Conservation (phyloP, 2,888 invertebrate species). For the Acanthosepion esculentum region DNA sequence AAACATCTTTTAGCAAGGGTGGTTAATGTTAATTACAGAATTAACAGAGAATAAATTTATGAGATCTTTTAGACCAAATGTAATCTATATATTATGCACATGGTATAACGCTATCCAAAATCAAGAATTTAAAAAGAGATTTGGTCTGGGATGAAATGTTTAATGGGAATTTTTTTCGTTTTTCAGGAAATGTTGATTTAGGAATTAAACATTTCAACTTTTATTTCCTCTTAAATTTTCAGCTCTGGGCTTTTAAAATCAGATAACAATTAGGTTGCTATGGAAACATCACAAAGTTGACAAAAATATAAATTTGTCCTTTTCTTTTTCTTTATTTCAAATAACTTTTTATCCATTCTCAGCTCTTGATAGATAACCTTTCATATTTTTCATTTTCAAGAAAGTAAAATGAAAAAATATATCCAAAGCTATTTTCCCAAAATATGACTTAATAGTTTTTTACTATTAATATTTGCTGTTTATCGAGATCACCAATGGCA, state of each 20-base stretch:
- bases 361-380: background rate
- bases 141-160: background rate
- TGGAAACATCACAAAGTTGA: background rate
- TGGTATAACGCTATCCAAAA: background rate
- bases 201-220: background rate
- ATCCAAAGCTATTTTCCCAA: background rate
- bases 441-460: background rate
- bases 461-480: background rate
- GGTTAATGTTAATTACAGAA: background rate
- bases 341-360: background rate
- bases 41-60: background rate
- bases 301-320: background rate
- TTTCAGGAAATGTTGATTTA: background rate
- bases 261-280: conserved; percentile 8
- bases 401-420: background rate
- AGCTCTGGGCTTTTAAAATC: background rate
- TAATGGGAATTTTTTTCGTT: background rate
- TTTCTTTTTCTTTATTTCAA: background rate
- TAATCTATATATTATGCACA: background rate
- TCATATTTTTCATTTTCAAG: background rate
- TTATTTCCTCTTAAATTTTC: background rate
- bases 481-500: background rate
- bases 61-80: background rate
- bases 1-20: too few relatives aligned
- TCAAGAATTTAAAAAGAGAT: background rate